phyloP scores from a whole-genome alignment of 2,113 vertebrate species.

The Fregetta grallaria region DNA sequence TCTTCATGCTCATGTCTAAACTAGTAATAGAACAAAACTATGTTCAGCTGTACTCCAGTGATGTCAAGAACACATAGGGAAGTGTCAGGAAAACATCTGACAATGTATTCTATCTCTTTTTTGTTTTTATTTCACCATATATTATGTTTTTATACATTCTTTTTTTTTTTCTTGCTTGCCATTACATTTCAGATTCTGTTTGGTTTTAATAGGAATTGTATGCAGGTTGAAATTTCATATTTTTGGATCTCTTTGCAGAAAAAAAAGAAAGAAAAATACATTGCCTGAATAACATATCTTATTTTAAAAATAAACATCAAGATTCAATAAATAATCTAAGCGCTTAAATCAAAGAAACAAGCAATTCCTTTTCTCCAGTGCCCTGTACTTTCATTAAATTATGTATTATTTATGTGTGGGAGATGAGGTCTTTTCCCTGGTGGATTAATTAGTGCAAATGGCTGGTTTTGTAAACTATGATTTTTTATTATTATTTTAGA shows the following conservation, averaged over 20 bases:
- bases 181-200: not conserved
- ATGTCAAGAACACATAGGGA: not conserved
- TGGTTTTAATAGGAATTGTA: not conserved
- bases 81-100: not conserved
- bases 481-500: slow-evolving; percentile 4
- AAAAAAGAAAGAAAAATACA: not conserved
- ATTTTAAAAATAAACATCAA: not conserved
- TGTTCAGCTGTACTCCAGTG: not conserved
- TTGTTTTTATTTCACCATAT: not conserved
- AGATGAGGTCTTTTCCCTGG: not conserved
- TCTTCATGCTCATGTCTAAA: not conserved
- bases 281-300: not conserved
- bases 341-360: not conserved
- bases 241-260: not conserved
- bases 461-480: not conserved
- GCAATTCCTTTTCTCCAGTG: not conserved
- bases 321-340: slow-evolving; percentile 26
- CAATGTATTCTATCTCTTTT: not conserved
- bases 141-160: not conserved
- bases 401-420: slow-evolving; percentile 40
- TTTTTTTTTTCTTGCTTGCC: not conserved
- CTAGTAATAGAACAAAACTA: not conserved
- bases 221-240: not conserved
- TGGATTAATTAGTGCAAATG: slow-evolving; percentile 56
- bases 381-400: slow-evolving; percentile 17